Conservation (phyloP, 2,113 vertebrate genomes). For the Rallus limicola region DNA sequence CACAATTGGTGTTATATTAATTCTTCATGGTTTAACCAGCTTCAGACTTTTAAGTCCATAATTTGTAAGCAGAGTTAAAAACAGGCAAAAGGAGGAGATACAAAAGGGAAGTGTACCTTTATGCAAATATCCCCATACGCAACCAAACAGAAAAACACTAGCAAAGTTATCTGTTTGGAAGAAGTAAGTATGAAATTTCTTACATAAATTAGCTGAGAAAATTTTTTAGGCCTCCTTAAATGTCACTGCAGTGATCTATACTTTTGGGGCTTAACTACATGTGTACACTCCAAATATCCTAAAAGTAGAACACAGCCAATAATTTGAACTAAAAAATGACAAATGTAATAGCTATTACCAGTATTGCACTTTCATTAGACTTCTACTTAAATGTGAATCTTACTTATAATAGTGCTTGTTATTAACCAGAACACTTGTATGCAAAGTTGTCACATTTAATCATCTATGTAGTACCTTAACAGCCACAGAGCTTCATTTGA, state of each 20-base stretch:
- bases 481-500: background rate
- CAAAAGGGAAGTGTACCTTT: background rate
- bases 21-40: background rate
- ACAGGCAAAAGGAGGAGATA: background rate
- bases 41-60: background rate
- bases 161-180: background rate
- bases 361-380: background rate
- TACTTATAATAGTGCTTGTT: background rate
- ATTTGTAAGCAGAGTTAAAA: background rate
- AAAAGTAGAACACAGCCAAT: background rate
- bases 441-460: background rate
- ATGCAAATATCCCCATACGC: background rate
- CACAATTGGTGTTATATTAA: background rate
- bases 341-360: background rate
- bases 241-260: background rate
- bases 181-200: background rate
- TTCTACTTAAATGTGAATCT: background rate
- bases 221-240: background rate
- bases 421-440: background rate
- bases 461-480: background rate
- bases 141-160: background rate
- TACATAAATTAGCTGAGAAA: background rate
- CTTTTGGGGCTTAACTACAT: background rate
- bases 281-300: background rate
- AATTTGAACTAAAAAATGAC: background rate